Evolutionary conservation across 2,113 vertebrate species (phyloP), one percentile per base, ranked within the genome.

Genomic region (Psilopsiagon aurifrons): DNA sequence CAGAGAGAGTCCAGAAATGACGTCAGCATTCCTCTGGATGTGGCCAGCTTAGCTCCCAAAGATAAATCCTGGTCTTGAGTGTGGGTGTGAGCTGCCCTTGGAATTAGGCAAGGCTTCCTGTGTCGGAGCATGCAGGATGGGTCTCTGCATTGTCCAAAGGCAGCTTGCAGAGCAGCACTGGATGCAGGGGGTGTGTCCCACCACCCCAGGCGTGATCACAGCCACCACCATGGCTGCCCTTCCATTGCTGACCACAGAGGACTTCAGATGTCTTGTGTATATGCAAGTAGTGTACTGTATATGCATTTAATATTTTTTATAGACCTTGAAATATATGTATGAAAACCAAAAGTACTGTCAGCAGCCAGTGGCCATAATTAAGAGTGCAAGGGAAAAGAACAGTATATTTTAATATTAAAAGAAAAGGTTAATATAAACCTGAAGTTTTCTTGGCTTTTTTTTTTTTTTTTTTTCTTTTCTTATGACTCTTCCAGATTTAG

Each of bases 81-180:
- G 4, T 66, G 19, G 11, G 2, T 68, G 11, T 52, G 64, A 46
- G 24, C 31, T 74, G 17, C 37, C 35, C 51, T 63, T 24, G 76
- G n/a, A 66, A n/a, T 37, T 41, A 51, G 23, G 7, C 19, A 73
- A 83, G 20, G 16, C n/a, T 92, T 90, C 67, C 71, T 18, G 2
- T 2, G 8, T 28, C 41, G 0, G 1, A 37, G 15, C 18, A 2
- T 7, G 12, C n/a, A 17, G 68, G 55, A 20, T 5, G 9, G 29
- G 37, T 64, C 69, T 41, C 11, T 27, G 16, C 2, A 0, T 15
- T 52, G 28, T 17, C 54, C 49, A 11, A 29, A 25, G 33, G 67
- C 75, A 80, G 24, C 28, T 39, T 37, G 17, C 27, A 67, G 51
- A 62, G 55, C 29, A 35, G 24, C 0, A 0, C 35, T 62, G 39